phyloP scores from a whole-genome alignment of 2,797 vertebrate species.

The Mus caroli region DNA sequence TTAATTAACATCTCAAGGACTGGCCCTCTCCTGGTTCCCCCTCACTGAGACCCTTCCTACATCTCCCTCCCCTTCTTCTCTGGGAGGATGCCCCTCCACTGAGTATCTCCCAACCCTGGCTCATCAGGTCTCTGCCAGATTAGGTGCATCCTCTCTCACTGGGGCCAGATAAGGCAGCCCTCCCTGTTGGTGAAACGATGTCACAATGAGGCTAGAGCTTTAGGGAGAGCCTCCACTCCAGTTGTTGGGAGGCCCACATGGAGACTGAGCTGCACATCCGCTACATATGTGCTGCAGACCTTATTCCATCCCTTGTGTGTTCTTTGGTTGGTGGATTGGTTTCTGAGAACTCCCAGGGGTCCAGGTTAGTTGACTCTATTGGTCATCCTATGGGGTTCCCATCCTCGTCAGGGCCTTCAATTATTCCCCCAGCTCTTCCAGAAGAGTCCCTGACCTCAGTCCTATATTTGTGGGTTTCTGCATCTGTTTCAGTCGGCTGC shows the following conservation, averaged over 20 bases:
- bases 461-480: background rate
- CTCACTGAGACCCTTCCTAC: background rate
- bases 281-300: background rate
- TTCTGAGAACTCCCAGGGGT: background rate
- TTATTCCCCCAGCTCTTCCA: background rate
- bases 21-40: background rate
- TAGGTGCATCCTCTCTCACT: background rate
- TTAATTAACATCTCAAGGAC: background rate
- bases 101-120: background rate
- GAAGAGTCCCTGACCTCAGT: background rate
- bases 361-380: background rate
- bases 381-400: background rate
- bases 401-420: background rate
- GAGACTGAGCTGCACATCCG: background rate
- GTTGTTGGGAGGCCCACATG: background rate
- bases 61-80: background rate
- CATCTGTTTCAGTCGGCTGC: background rate
- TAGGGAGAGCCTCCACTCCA: background rate
- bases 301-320: background rate
- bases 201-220: background rate
- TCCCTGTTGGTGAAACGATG: background rate
- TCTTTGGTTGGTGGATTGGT: background rate
- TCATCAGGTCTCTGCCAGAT: background rate
- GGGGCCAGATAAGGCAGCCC: background rate
- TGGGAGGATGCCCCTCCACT: background rate